A percentile compares a stretch with the other conserved stretches of the same genome.
phyloP scores from a whole-genome alignment of 2,797 vertebrate species.

The Myotis findleyi region DNA sequence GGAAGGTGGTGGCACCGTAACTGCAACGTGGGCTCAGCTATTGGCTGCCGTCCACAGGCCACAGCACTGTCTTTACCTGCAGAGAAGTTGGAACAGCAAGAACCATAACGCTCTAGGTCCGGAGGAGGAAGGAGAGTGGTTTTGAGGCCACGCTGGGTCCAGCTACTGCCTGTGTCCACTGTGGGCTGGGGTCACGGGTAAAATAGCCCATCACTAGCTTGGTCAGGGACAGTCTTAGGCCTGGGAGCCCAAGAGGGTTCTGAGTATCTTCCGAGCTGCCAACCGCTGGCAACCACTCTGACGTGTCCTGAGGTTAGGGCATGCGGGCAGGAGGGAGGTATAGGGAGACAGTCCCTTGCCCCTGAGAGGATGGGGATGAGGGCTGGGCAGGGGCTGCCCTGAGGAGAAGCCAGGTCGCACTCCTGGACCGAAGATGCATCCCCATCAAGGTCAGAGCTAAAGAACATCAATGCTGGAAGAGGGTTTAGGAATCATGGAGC shows the following conservation, averaged over 20 bases:
- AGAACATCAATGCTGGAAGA: neutral
- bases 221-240: neutral
- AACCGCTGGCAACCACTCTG: neutral
- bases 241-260: neutral
- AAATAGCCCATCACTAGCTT: neutral
- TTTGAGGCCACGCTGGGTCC: neutral
- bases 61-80: neutral
- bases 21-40: neutral
- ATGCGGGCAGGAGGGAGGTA: slow-evolving; percentile 1
- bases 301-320: slow-evolving; percentile 22
- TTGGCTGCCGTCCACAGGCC: neutral
- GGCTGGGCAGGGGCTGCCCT: neutral
- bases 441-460: slow-evolving; percentile 32
- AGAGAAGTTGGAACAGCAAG: neutral
- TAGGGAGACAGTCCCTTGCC: neutral
- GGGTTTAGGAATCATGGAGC: neutral
- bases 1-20: neutral
- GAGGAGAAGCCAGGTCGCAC: slow-evolving; percentile 35
- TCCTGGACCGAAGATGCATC: neutral
- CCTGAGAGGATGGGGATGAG: neutral
- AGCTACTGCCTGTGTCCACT: neutral
- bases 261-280: neutral
- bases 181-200: neutral
- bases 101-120: neutral
- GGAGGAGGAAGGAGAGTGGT: neutral